Evolutionary conservation across 2,888 invertebrate species (phyloP).

Genomic region (Andrena hattorfiana): DNA sequence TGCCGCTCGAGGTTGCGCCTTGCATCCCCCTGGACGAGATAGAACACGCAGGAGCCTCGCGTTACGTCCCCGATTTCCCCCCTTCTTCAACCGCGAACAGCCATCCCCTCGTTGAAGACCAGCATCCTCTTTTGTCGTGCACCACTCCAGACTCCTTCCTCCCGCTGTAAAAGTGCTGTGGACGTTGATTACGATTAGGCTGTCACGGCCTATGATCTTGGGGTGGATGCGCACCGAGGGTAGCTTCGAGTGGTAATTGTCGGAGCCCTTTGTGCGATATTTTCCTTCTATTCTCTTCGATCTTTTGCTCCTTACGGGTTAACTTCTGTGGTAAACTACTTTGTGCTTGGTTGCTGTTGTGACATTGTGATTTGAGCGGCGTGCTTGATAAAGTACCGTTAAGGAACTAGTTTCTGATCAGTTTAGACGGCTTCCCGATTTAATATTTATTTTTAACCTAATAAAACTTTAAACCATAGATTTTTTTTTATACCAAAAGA

Average conservation of each 20-base stretch:
- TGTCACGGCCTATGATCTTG: constrained; percentile 30
- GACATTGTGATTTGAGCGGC: neutral
- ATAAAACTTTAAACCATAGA: no score
- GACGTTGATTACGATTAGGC: constrained; percentile 62
- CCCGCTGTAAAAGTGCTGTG: constrained; percentile 23
- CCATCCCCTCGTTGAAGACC: constrained; percentile 1
- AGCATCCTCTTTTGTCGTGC: constrained; percentile 46
- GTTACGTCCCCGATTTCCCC: constrained; percentile 46
- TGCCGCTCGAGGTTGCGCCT: constrained; percentile 76
- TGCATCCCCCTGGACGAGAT: constrained; percentile 79
- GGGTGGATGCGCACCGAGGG: constrained; percentile 24
- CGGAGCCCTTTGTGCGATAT: constrained; percentile 19
- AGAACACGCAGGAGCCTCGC: constrained; percentile 76
- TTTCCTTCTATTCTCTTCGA: constrained; percentile 6
- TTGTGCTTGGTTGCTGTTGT: neutral
- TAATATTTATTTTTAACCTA: no score
- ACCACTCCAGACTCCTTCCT: constrained; percentile 38
- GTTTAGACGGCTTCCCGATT: no score
- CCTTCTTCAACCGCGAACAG: constrained; percentile 12
- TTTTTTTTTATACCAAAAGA: no score
- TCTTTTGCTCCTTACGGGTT: neutral
- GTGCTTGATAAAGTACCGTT: no score
- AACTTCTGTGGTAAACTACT: neutral
- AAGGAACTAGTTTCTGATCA: no score
- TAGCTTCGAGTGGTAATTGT: constrained; percentile 13